Conservation (phyloP, 2,113 vertebrate genomes). For the Cryptotis parvus region DNA sequence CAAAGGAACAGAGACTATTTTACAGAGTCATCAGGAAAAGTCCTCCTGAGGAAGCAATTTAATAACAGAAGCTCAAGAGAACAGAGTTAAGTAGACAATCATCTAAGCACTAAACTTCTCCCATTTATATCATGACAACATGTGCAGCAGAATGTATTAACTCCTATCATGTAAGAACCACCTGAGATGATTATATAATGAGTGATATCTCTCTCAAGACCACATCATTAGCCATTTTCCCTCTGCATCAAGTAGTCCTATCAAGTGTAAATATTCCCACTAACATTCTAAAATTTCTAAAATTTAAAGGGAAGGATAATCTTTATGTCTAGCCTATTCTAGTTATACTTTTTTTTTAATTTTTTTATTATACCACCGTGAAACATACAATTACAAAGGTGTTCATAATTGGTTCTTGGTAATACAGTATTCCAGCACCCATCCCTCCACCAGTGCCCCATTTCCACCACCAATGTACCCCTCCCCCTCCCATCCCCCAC, state of each 20-base stretch:
- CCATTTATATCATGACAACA: background rate
- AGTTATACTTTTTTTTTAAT: no score
- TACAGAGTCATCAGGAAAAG: background rate
- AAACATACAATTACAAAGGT: no score
- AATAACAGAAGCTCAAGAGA: background rate
- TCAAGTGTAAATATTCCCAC: background rate
- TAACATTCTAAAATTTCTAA: conserved; percentile 50
- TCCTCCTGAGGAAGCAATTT: background rate
- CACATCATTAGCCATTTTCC: background rate
- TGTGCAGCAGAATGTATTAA: background rate
- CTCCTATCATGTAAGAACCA: background rate
- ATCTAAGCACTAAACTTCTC: background rate
- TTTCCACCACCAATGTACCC: no score
- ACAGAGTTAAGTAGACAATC: background rate
- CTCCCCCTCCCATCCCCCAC: no score
- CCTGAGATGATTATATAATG: background rate
- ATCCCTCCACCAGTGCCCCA: no score
- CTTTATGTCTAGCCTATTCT: background rate
- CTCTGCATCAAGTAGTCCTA: background rate
- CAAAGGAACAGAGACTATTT: background rate
- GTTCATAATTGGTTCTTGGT: no score
- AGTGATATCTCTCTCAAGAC: background rate
- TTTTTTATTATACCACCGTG: no score
- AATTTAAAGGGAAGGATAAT: background rate
- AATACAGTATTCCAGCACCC: no score